A percentile compares a stretch with the other conserved stretches of the same genome.
Conservation (phyloP, 2,113 vertebrate genomes). For the Climacteris rufus region DNA sequence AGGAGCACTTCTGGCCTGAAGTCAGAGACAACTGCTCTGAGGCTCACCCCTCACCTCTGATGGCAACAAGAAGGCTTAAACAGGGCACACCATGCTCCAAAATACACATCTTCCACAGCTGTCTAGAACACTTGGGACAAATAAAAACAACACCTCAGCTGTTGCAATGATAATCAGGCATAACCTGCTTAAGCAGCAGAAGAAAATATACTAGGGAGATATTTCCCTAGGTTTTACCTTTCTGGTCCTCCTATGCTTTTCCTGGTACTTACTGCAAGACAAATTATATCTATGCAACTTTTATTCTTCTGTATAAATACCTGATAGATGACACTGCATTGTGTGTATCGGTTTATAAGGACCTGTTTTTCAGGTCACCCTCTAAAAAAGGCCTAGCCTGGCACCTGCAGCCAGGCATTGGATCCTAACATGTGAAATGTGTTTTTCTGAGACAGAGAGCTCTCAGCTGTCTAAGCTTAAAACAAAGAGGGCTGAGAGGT, state of each 20-base stretch:
- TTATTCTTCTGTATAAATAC: background rate
- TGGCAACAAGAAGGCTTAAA: background rate
- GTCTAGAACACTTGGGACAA: background rate
- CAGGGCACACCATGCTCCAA: background rate
- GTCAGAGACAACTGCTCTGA: background rate
- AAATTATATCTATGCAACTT: background rate
- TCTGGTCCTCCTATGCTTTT: background rate
- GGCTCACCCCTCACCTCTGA: background rate
- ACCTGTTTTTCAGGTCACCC: background rate
- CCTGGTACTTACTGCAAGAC: background rate
- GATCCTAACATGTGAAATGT: background rate
- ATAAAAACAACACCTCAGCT: background rate
- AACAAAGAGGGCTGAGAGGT: background rate
- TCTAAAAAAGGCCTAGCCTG: background rate
- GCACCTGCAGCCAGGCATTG: background rate
- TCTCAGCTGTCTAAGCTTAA: background rate
- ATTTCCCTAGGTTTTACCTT: background rate
- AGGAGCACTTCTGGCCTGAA: background rate
- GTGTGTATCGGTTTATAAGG: background rate
- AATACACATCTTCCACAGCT: background rate
- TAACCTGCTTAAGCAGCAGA: background rate
- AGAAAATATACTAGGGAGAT: background rate
- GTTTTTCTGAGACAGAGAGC: rapidly evolving
- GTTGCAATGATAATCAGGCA: background rate
- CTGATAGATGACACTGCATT: background rate